Evolutionary conservation across 1,140 invertebrate genomes (phyloP).

Genomic region (Cotesia typhae): DNA sequence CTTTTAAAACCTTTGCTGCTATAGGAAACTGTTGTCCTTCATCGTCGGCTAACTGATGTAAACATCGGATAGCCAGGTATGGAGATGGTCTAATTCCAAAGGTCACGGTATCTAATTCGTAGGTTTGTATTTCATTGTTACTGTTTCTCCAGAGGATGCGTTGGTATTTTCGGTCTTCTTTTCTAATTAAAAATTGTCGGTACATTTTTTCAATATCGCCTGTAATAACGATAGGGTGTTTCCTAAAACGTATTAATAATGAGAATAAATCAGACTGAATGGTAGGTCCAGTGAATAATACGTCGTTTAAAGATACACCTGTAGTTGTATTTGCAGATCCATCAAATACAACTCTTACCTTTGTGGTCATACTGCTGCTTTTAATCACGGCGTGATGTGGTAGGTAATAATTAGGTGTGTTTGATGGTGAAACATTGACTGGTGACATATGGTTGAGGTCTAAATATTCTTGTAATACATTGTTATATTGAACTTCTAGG

Average conservation of each 20-base stretch:
- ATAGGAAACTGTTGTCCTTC: neutral
- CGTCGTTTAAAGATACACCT: constrained; percentile 48
- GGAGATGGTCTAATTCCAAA: constrained; percentile 15
- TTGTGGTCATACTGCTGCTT: constrained; percentile 11
- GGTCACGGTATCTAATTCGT: constrained; percentile 20
- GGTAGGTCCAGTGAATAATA: constrained; percentile 34
- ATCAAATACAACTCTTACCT: constrained; percentile 47
- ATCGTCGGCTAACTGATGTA: constrained; percentile 26
- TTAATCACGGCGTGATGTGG: constrained; percentile 26
- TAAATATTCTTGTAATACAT: constrained; percentile 44
- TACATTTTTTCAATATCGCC: constrained; percentile 54
- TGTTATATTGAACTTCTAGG: constrained; percentile 31
- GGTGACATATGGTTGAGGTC: constrained; percentile 41
- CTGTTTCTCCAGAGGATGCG: constrained; percentile 40
- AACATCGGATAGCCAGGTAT: constrained; percentile 13
- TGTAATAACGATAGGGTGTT: constrained; percentile 12
- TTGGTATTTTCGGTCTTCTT: constrained; percentile 48
- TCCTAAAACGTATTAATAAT: constrained; percentile 9
- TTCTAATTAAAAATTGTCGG: constrained; percentile 47
- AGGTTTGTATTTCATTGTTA: neutral
- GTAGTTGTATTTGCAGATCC: constrained; percentile 39
- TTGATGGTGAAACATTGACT: constrained; percentile 11
- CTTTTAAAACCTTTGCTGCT: constrained; percentile 1
- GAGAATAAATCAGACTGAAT: constrained; percentile 34
- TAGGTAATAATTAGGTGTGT: constrained; percentile 28